phyloP scores from a whole-genome alignment of 2,888 invertebrate genomes.

The Cecidostiba fungosa region DNA sequence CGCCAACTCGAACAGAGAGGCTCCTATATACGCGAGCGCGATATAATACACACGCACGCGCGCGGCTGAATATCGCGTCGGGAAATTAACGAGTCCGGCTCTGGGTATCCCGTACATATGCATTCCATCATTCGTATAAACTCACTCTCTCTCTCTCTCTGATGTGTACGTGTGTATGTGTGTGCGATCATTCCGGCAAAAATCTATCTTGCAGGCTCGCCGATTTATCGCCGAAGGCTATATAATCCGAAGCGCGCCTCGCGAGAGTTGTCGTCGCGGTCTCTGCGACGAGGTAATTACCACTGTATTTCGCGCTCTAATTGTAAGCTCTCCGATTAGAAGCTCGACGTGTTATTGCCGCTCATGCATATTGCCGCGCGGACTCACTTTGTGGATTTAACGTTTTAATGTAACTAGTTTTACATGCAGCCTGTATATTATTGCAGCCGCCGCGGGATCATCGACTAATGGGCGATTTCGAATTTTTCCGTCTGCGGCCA shows the following conservation, averaged over 20 bases:
- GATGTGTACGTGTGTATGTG: background rate
- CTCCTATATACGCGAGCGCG: too few relatives aligned
- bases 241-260: slow-evolving; percentile 4
- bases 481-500: background rate
- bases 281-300: slow-evolving; percentile 28
- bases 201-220: background rate
- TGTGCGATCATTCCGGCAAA: background rate
- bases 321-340: slow-evolving; percentile 28
- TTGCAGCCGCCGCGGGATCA: too few relatives aligned
- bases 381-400: slow-evolving; percentile 24
- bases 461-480: slow-evolving; percentile 14
- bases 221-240: slow-evolving; percentile 28
- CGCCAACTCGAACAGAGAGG: slow-evolving; percentile 29
- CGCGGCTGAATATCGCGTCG: background rate
- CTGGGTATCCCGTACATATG: slow-evolving; percentile 12
- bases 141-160: background rate
- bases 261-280: background rate
- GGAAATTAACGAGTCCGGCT: slow-evolving; percentile 20
- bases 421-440: background rate
- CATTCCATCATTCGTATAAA: slow-evolving; percentile 43
- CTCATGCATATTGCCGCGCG: background rate
- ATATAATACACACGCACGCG: too few relatives aligned
- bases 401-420: slow-evolving; percentile 31
- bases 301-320: slow-evolving; percentile 39
- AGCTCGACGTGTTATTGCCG: background rate